Percentiles rank a stretch among this genome's conserved stretches.
Conservation (phyloP, 2,888 invertebrate genomes). For the Salpingus planirostris region DNA sequence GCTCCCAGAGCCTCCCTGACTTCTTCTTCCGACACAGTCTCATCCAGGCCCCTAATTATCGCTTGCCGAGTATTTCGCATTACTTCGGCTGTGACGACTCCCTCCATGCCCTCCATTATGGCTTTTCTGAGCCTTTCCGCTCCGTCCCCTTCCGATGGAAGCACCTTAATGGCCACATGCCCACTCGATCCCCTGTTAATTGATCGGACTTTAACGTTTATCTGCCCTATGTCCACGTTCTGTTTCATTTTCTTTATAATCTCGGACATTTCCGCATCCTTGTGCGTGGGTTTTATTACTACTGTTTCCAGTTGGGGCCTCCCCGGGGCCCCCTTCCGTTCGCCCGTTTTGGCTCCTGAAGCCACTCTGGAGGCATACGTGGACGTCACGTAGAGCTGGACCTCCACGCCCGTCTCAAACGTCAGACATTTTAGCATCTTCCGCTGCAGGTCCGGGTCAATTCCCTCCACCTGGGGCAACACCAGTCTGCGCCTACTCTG, state of each 20-base stretch:
- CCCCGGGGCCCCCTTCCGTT: conserved; percentile 1
- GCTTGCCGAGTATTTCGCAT: not conserved
- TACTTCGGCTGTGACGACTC: conserved; percentile 2
- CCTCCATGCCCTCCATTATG: conserved; percentile 1
- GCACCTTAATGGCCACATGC: conserved; percentile 1
- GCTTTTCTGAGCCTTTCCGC: conserved; percentile 1
- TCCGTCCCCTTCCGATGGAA: conserved; percentile 2
- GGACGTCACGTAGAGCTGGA: not conserved
- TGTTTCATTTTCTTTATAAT: conserved; percentile 1
- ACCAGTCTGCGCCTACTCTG: not conserved
- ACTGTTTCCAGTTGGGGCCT: conserved; percentile 1
- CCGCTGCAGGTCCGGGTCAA: not conserved
- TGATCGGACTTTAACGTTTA: conserved; percentile 1
- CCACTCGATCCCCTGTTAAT: not conserved
- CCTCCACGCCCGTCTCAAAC: conserved; percentile 1
- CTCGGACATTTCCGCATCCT: conserved; percentile 1
- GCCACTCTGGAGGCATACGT: conserved; percentile 2
- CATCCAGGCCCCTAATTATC: conserved; percentile 2
- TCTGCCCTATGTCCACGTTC: conserved; percentile 1
- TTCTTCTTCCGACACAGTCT: conserved; percentile 2
- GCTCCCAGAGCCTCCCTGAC: not conserved
- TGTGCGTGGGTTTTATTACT: not conserved
- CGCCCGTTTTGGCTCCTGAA: conserved; percentile 2
- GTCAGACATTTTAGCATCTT: conserved; percentile 3
- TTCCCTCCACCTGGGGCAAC: conserved; percentile 1